phyloP scores from a whole-genome alignment of 2,113 vertebrate genomes.

The Paramormyrops kingsleyae region DNA sequence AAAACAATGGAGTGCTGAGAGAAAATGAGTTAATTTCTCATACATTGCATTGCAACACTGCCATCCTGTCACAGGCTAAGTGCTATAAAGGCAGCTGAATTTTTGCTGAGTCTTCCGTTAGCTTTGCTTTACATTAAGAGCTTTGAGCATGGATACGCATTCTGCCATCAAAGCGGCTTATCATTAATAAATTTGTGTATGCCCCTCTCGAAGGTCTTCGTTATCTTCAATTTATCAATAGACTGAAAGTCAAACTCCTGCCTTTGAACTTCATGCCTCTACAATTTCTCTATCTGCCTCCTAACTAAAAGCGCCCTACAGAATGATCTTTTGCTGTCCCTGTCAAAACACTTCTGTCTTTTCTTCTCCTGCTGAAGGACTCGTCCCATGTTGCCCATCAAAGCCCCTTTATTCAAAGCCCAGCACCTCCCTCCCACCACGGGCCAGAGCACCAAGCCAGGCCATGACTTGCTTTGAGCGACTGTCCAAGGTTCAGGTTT shows the following conservation, averaged over 20 bases:
- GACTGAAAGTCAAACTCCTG: slow-evolving; percentile 22
- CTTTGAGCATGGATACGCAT: neutral
- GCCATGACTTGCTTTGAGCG: slow-evolving; percentile 13
- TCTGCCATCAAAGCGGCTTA: slow-evolving; percentile 12
- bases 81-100: neutral
- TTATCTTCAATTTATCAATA: slow-evolving; percentile 32
- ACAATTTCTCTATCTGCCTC: slow-evolving; percentile 9
- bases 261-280: slow-evolving; percentile 20
- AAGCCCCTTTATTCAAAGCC: slow-evolving; percentile 30
- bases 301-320: slow-evolving; percentile 30
- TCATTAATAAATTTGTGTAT: slow-evolving; percentile 7
- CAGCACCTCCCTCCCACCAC: slow-evolving; percentile 20
- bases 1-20: neutral
- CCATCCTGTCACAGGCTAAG: no score
- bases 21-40: neutral
- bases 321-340: slow-evolving; percentile 24
- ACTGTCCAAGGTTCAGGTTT: slow-evolving; percentile 19
- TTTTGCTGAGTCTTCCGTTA: neutral
- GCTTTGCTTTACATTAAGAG: neutral
- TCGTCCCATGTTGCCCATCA: slow-evolving; percentile 25
- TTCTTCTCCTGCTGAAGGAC: slow-evolving; percentile 20
- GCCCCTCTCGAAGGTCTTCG: slow-evolving; percentile 17
- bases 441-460: slow-evolving; percentile 12
- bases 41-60: neutral
- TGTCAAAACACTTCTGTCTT: slow-evolving; percentile 27